Base-by-base conservation (phyloP, 2,888 invertebrate genomes). In the Pterostichus madidus region DNA sequence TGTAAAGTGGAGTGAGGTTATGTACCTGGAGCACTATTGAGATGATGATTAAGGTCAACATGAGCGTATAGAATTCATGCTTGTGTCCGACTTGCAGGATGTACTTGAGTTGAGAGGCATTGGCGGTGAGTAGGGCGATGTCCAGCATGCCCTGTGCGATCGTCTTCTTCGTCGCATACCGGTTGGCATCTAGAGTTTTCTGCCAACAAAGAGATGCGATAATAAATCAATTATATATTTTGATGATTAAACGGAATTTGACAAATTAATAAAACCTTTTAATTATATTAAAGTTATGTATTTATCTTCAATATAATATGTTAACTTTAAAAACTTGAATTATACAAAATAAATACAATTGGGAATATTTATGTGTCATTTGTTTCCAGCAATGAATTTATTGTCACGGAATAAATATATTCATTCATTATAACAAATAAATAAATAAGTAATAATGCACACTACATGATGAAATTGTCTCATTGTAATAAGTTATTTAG, bases 61-160 rank as follows among this genome's bases (percentile, higher is more conserved):
- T 94, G 49, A 96, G 90, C 56, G 94, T 94, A 89, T 97, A 97
- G 90, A 97, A 97, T 89, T 96, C 96, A 89, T 97, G 96, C 87
- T 94, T 94, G 56, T 95, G 93, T 5, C 96, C 96, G 49, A 95
- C 95, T 92, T 95, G 96, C 0, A 97, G 92, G 39, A 97, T 94
- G 87, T 97, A 97, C 89, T 97, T 97, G 49, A 97, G 91, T 88
- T 97, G 97, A 0, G 96, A 96, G 3, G 97, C 97, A 88, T 97
- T 97, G 0, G 97, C 96, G 0, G 97, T 97, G 76, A 97, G 91
- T 84, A 97, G 90, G 0, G 97, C 97, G 83, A 97, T 96, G 89
- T 97, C 97, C 86, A 97, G 92, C 94, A 97, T 95, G 4, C 97
- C 97, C 91, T 97, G 97, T 0, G 97, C 96, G 83, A 97, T 96